These are phyloP conservation scores for Lepidonotus clava DNA, from an alignment of 2,888 invertebrate species.

Conservation along the genomic window DNA sequence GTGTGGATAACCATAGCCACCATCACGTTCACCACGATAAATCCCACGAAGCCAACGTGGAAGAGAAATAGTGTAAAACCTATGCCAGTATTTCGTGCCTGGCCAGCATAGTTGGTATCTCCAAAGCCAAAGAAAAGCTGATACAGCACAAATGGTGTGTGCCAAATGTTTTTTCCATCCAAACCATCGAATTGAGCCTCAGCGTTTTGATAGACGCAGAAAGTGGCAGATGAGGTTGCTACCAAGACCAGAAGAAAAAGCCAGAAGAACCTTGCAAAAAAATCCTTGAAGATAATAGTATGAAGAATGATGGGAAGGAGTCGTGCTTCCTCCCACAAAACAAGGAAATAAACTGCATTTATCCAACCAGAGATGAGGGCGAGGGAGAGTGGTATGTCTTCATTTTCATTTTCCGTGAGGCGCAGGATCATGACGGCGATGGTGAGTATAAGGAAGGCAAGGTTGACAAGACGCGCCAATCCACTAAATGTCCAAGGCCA, in stretches of 20 bases:
- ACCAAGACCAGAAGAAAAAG: background rate
- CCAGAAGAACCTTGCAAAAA: background rate
- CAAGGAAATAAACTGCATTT: constrained; percentile 15
- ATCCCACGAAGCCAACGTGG: background rate
- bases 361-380: constrained; percentile 28
- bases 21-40: constrained; percentile 9
- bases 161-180: background rate
- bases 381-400: constrained; percentile 12
- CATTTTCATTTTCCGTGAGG: constrained; percentile 6
- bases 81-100: constrained; percentile 20
- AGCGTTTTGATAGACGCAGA: background rate
- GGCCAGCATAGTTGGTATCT: background rate
- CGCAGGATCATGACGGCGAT: background rate
- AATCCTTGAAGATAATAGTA: background rate
- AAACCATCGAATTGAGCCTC: background rate
- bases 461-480: background rate
- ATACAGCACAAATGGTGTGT: constrained; percentile 6
- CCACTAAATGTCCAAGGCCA: constrained; percentile 29
- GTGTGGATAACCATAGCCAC: constrained; percentile 27
- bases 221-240: constrained; percentile 17
- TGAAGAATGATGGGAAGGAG: constrained; percentile 16
- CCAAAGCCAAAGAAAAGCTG: constrained; percentile 19
- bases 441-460: background rate
- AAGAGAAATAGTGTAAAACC: constrained; percentile 12
- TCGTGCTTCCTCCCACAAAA: background rate